Percentiles rank a stretch among this genome's conserved stretches.
These are phyloP conservation scores for Phataginus tricuspis DNA, from an alignment of 2,797 vertebrate genomes.

Conservation along the genomic window DNA sequence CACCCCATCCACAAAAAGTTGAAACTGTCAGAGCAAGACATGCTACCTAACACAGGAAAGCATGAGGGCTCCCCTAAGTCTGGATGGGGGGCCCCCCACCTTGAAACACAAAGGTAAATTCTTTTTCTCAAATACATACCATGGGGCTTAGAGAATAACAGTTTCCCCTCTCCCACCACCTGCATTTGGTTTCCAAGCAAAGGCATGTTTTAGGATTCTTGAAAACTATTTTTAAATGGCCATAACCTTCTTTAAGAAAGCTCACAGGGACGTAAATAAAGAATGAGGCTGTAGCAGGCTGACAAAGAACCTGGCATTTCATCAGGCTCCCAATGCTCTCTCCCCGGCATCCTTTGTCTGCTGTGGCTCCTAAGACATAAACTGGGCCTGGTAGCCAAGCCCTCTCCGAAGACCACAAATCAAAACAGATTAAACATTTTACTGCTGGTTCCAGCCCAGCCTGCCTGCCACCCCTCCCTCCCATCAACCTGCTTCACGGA, in stretches of 20 bases:
- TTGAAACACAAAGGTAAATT: background rate
- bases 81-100: background rate
- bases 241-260: constrained; percentile 80
- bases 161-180: constrained; percentile 73
- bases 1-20: background rate
- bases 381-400: constrained; percentile 80
- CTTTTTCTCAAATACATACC: constrained; percentile 35
- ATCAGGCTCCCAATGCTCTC: constrained; percentile 79
- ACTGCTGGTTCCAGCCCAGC: constrained; percentile 67
- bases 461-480: constrained; percentile 1
- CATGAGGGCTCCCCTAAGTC: background rate
- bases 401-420: constrained; percentile 80
- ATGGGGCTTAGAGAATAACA: constrained; percentile 56
- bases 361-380: constrained; percentile 79
- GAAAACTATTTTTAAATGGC: constrained; percentile 82
- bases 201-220: constrained; percentile 77
- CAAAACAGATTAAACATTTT: constrained; percentile 83
- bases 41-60: background rate
- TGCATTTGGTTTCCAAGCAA: constrained; percentile 77
- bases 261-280: constrained; percentile 70
- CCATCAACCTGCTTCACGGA: constrained; percentile 67
- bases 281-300: constrained; percentile 82
- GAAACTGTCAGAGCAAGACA: background rate
- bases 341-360: constrained; percentile 76
- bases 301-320: constrained; percentile 81